Percentiles rank a stretch among this genome's conserved stretches.
phyloP scores from a whole-genome alignment of 2,888 invertebrate species.

The Lycophotia porphyrea region DNA sequence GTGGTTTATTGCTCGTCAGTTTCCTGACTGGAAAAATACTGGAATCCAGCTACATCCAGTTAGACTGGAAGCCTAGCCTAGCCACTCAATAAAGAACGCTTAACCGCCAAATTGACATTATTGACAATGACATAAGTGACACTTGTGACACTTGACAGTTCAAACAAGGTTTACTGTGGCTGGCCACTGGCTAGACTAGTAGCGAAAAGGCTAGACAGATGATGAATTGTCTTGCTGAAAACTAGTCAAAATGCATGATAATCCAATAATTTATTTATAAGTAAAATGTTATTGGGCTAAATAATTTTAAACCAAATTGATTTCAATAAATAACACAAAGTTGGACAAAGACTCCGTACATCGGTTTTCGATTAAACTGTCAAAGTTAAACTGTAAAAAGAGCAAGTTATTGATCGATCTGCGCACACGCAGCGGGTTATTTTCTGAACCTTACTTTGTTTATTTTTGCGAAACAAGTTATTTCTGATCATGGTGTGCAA shows the following conservation, averaged over 20 bases:
- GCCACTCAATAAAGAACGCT: too few relatives aligned
- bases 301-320: neutral
- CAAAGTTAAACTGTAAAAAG: slow-evolving; percentile 35
- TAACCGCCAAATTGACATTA: too few relatives aligned
- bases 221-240: neutral
- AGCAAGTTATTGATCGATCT: slow-evolving; percentile 48
- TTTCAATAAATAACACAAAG: neutral
- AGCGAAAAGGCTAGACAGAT: neutral
- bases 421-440: slow-evolving; percentile 24
- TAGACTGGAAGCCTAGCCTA: neutral
- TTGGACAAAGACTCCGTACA: slow-evolving; percentile 5
- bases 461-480: slow-evolving; percentile 53
- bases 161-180: too few relatives aligned
- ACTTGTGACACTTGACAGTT: too few relatives aligned
- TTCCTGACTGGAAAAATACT: neutral
- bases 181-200: too few relatives aligned
- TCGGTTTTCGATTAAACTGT: slow-evolving; percentile 36
- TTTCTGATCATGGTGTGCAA: slow-evolving; percentile 27
- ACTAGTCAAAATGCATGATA: neutral
- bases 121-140: too few relatives aligned
- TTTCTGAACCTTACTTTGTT: slow-evolving; percentile 40
- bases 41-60: neutral
- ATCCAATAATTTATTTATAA: neutral
- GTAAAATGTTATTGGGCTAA: neutral
- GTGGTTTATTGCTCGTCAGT: neutral